Base-by-base conservation (phyloP, 1,140 invertebrate species). In the Lamellibrachia luymesi region DNA sequence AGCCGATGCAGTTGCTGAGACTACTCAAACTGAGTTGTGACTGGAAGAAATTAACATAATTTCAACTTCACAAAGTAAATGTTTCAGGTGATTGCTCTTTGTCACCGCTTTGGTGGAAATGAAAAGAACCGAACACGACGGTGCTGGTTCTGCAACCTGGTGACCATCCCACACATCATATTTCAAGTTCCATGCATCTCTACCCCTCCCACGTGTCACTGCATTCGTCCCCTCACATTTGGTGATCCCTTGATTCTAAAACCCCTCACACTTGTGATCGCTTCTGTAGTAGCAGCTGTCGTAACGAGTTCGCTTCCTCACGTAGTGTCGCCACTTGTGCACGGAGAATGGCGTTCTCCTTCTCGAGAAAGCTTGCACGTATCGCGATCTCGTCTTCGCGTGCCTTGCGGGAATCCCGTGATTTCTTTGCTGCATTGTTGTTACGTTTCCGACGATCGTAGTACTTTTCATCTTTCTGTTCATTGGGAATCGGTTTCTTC, bases 381-480 rank as follows among this genome's bases (percentile, higher is more conserved):
- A 98, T 97, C 0, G 98, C 98, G 93, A 98, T 98, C 97, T 98
- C 96, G 96, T 96, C 98, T 96, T 99, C 98, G 90, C 98, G 97
- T 90, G 98, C 97, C 95, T 98, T 97, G 52, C 98, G 97, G 0
- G 98, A 98, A 96, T 99, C 98, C 80, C 98, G 96, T 0, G 98
- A 98, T 95, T 98, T 98, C 96, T 99, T 99, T 0, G 98, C 98
- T 0, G 98, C 98, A 95, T 98, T 97, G 96, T 99, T 99, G 96
- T 99, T 99, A 2, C 98, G 97, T 95, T 98, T 97, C 94, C 98
- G 96, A 90, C 98, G 96, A 95, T 99, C 98, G 95, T 97, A 99
- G 96, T 99, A 99, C 95, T 98, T 98, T 50, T 97, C 97, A 95
- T 99, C 98, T 95, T 98, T 98, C 95, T 98, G 97, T 64, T 98